Evolutionary conservation across 2,113 vertebrate species (phyloP), one percentile per base, ranked within the genome.

Genomic region (Dendrocopos noguchii): DNA sequence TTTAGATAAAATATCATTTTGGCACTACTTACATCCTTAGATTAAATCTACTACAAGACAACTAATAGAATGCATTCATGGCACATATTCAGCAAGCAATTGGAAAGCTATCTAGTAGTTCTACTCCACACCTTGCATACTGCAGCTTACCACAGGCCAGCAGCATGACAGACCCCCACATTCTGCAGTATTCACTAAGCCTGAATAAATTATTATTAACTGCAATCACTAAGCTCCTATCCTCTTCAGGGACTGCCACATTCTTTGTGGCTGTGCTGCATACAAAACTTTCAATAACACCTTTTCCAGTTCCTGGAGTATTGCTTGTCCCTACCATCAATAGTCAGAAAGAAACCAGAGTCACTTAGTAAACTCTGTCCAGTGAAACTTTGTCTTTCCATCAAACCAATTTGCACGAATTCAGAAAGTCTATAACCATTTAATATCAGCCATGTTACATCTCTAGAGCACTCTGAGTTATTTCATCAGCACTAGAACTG

Each of bases 171-270:
- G 64, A 73, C 67, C 15, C 80, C 52, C 77, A 68, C 31, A 72
- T 78, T 84, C 84, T 34, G 39, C 74, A 84, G 66, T 81, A 92
- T 46, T 90, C 80, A 25, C 70, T 87, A 89, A 87, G 64, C 70
- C 28, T 34, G 29, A 84, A 91, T 68, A 82, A 78, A 68, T 92
- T 65, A 60, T 36, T 88, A 92, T 72, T 47, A 88, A 81, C 59
- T 82, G 42, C 71, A 89, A 76, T 46, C 61, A 79, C 46, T n/a
- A 79, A 65, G n/a, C 46, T 84, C 67, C 87, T 75, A 47, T 15
- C 66, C 59, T 73, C 74, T 84, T 93, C 36, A 81, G 80, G 28
- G 36, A 80, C 59, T 84, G 63, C 2, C 84, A 79, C n/a, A 55
- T 56, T 88, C 56, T 90, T 86, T 53, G 55, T 76, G 59, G 50